Evolutionary conservation across 2,113 vertebrate genomes (phyloP), one percentile per base, ranked within the genome.

Genomic region (Pseudorhombus dupliciocellatus): DNA sequence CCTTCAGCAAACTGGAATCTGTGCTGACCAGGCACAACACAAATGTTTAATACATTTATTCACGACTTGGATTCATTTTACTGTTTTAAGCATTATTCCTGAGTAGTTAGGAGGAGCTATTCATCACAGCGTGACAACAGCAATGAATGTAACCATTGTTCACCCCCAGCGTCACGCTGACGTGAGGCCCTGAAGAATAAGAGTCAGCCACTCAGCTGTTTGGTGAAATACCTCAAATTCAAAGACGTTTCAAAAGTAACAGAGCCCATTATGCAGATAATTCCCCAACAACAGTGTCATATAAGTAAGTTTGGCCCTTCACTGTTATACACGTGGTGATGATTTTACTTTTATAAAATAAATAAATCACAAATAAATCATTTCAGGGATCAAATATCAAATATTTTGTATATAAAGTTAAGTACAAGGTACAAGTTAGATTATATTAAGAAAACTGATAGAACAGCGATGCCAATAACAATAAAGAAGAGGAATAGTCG

Each of bases 1-100:
- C 69, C 72, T 65, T 70, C 51, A 71, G 67, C 81, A 87, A 89
- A 91, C 78, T 69, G 79, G 77, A 72, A 80, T 81, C 73, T 73
- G 61, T 87, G 90, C 91, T 93, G 92, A 92, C 85, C 84, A 66
- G 70, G 86, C 89, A 88, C 80, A 84, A 86, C 74, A 82, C 76
- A 80, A 81, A 87, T 84, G 84, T 88, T 90, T 84, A 87, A 92
- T 88, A 87, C 90, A 82, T 91, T 88, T 90, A 91, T 89, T 92
- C 90, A 86, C 67, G 30, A 84, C 75, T 64, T 40, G 70, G 78
- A 81, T 85, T 90, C 66, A 86, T 91, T 90, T 87, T 87, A 8
- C 79, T 81, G 78, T 89, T 87, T 90, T 75, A 90, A 90, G 87
- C 90, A 88, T 89, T 89, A 75, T 87, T 86, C 81, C 83, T 77